Evolutionary conservation across 2,113 vertebrate species (phyloP), one percentile per base, ranked within the genome.

Genomic region (Hippolais icterina): DNA sequence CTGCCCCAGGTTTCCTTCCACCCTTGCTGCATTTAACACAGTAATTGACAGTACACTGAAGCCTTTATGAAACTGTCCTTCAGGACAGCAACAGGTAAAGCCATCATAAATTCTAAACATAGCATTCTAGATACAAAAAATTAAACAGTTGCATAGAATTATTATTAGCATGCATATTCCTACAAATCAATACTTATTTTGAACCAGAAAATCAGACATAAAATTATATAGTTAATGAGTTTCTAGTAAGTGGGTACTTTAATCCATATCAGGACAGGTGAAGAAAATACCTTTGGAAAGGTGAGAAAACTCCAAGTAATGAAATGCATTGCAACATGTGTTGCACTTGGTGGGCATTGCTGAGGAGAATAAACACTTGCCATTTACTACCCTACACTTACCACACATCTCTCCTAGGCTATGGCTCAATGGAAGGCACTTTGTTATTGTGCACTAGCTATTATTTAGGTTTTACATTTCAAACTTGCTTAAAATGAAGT

Each of bases 171-270:
- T 31, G 29, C 13, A 46, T 49, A 47, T 52, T 74, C 47, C 92
- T 83, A 92, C 33, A 76, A 89, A 94, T 87, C 87, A 87, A 78
- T 89, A 90, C 23, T 39, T 78, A 53, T 25, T 54, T 68, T 6
- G 3, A 85, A 84, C 10, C 17, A 88, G 33, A 63, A 83, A 84
- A 90, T 57, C 10, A 63, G 11, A 63, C 16, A 5, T 50, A 80
- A 83, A 91, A 89, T 57, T 33, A 37, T 18, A 63, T 3, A 42
- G 27, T 39, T 87, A 90, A 86, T 74, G 53, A 76, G 37, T 59
- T 93, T 82, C 44, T 79, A 19, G 35, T 49, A 84, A 90, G 47
- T n/a, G 22, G 5, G 24, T 63, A 84, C 70, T 86, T 94, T 57
- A 86, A 86, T 65, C 53, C 31, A 42, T 19, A 65, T 42, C 65